Evolutionary conservation across 2,797 vertebrate genomes (phyloP).

Genomic region (Parotocinclus haroldoi): DNA sequence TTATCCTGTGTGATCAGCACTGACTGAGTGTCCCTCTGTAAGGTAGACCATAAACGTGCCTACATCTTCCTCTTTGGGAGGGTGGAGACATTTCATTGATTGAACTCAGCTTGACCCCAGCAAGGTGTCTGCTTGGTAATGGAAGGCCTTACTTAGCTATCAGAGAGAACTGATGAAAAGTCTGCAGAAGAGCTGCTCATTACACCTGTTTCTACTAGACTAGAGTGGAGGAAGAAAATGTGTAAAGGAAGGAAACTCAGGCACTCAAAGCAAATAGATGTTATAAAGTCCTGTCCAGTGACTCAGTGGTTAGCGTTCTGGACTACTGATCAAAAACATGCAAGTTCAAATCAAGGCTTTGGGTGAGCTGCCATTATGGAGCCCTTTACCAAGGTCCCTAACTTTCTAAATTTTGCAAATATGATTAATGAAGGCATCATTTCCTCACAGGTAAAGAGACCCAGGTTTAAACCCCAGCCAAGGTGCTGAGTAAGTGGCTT

Average conservation of each 20-base stretch:
- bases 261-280: neutral
- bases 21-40: constrained; percentile 1
- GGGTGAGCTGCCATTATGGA: too few species aligned
- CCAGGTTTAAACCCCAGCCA: too few species aligned
- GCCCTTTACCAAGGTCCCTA: too few species aligned
- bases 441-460: too few species aligned
- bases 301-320: too few species aligned
- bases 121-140: constrained; percentile 7
- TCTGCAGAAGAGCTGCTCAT: neutral
- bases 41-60: neutral
- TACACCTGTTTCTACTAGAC: neutral
- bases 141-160: neutral
- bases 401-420: too few species aligned
- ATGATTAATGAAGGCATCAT: too few species aligned
- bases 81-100: constrained; percentile 23
- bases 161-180: neutral
- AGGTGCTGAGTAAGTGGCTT: too few species aligned
- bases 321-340: too few species aligned
- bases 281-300: too few species aligned
- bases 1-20: neutral
- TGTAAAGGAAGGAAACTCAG: neutral
- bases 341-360: too few species aligned
- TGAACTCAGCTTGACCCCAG: constrained; percentile 13
- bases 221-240: neutral
- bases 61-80: neutral